A percentile compares a stretch with the other conserved stretches of the same genome.
Evolutionary conservation across 2,113 vertebrate genomes (phyloP).

Genomic region (Podocnemis expansa): DNA sequence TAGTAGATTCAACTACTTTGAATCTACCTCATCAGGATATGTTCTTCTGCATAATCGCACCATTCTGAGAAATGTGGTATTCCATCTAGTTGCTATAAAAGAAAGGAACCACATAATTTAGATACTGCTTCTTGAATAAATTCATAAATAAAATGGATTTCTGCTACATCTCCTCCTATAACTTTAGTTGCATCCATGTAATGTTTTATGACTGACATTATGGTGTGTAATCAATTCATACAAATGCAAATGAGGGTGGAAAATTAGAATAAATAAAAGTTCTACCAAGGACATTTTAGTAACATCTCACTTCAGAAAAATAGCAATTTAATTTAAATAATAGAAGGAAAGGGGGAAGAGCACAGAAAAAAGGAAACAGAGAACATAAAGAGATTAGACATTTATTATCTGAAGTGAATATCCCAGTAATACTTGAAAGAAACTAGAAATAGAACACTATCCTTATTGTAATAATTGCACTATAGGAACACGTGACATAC

Average conservation of each 20-base stretch:
- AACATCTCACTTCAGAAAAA: constrained; percentile 18
- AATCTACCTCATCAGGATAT: neutral
- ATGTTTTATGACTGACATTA: constrained; percentile 8
- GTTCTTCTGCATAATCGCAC: neutral
- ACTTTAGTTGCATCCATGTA: neutral
- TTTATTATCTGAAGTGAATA: neutral
- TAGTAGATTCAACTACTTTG: neutral
- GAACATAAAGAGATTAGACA: neutral
- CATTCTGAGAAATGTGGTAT: neutral
- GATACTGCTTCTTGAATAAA: neutral
- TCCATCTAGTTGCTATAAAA: neutral
- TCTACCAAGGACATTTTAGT: neutral
- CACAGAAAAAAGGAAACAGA: neutral
- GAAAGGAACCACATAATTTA: neutral
- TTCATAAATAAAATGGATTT: neutral
- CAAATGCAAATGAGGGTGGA: constrained; percentile 10
- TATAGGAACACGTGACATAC: neutral
- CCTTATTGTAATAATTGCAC: neutral
- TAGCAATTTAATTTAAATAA: neutral
- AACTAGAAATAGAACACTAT: neutral
- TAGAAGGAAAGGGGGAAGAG: constrained; percentile 5
- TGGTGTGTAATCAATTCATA: neutral
- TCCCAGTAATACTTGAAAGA: neutral
- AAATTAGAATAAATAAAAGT: neutral
- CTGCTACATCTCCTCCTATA: neutral